These are phyloP conservation scores for Folsomia manolachei DNA, from an alignment of 2,888 invertebrate genomes.

Conservation along the genomic window DNA sequence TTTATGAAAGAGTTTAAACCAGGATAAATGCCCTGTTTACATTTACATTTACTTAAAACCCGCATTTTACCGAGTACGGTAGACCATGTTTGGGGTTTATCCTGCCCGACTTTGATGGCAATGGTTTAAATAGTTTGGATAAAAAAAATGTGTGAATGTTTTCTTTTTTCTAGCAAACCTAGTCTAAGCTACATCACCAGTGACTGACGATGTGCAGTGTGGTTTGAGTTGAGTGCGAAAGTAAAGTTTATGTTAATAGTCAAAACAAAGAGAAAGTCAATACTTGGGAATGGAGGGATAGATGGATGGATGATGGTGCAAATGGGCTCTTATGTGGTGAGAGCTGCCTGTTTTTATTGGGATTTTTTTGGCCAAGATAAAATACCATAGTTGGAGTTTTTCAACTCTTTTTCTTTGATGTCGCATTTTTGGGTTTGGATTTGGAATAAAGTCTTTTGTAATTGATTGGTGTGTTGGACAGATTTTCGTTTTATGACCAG, in stretches of 20 bases:
- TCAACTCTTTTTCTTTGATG: neutral
- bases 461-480: too few relatives aligned
- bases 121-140: too few relatives aligned
- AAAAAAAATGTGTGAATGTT: neutral
- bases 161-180: neutral
- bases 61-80: neutral
- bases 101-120: neutral
- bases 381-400: neutral
- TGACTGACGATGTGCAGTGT: neutral
- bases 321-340: neutral
- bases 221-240: neutral
- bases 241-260: slow-evolving; percentile 8
- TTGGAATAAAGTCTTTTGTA: too few relatives aligned
- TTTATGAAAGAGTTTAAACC: slow-evolving; percentile 2
- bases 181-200: neutral
- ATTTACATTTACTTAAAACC: neutral
- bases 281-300: neutral
- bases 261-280: slow-evolving; percentile 7
- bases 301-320: too few relatives aligned
- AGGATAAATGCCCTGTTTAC: slow-evolving; percentile 1
- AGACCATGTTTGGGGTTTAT: neutral
- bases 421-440: too few relatives aligned
- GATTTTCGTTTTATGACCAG: too few relatives aligned
- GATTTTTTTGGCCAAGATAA: neutral
- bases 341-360: neutral